A percentile compares a stretch with the other conserved stretches of the same genome.
These are phyloP conservation scores for Alloscopus bannaensis DNA, from an alignment of 2,888 invertebrate species.

Conservation along the genomic window DNA sequence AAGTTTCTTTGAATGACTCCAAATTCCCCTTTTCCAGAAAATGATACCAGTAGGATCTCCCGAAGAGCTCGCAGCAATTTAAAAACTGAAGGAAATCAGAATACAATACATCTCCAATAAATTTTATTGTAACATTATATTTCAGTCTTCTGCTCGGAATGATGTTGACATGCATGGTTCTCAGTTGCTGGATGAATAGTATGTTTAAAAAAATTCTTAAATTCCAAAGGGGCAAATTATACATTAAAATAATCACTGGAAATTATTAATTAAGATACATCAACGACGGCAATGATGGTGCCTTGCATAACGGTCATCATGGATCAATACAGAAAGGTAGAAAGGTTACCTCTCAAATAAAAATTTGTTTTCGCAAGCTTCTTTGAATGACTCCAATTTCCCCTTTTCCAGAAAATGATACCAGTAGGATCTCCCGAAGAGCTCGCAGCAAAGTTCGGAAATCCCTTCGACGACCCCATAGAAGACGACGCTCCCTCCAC, in stretches of 20 bases:
- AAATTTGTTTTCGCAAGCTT: background rate
- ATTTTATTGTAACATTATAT: too few species aligned
- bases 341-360: background rate
- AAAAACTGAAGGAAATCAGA: too few species aligned
- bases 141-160: conserved; percentile 87
- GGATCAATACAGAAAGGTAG: conserved; percentile 62
- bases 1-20: background rate
- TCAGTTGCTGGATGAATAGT: conserved; percentile 98
- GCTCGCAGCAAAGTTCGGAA: background rate
- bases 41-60: conserved; percentile 29
- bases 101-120: too few species aligned
- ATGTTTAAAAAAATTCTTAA: too few species aligned
- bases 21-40: conserved; percentile 22
- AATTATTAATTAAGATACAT: conserved; percentile 41
- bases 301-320: conserved; percentile 68
- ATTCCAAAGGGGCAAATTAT: background rate
- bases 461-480: background rate
- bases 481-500: background rate
- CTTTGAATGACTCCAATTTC: too few species aligned
- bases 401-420: conserved; percentile 31
- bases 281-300: conserved; percentile 71
- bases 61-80: conserved; percentile 6
- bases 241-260: background rate
- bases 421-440: conserved; percentile 1
- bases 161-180: conserved; percentile 91